Evolutionary conservation across 2,797 vertebrate species (phyloP), one percentile per base, ranked within the genome.

Genomic region (Esox masquinongy): DNA sequence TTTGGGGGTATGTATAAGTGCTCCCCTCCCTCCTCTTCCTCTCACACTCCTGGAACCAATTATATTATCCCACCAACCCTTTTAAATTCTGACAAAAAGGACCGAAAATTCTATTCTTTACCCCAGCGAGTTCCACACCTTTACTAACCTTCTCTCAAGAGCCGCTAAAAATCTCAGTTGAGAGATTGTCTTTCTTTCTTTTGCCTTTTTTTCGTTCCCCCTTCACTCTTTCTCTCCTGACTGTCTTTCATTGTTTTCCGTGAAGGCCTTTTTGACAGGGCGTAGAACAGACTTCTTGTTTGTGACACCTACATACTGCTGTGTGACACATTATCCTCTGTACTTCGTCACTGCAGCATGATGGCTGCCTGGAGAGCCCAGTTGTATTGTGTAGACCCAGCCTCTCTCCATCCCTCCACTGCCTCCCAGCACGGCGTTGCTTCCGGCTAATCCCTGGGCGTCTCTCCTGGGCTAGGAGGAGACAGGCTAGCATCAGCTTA

Each of bases 21-120:
- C 51, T 61, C 53, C 83, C 86, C 87, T 87, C 86, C 84, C 90
- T 87, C 84, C 59, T 74, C 7, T 86, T 90, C 86, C 91, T 92
- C 90, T 88, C 84, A 50, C 75, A 7, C 88, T 89, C 87, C 91
- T 92, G 92, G 90, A 93, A 93, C 90, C 91, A 91, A 92, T 92
- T 90, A 91, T 86, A 90, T 92, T 90, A 92, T 88, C 85, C 83
- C 74, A 83, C 84, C 74, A 50, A 78, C 80, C 59, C 85, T 79
- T 86, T 91, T 88, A 85, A 89, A 67, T 88, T 89, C 82, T 78
- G 68, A 75, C 72, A 83, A 76, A 78, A 83, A 79, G 74, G 70
- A 78, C 19, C 88, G 79, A 69, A 85, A 75, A 82, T 86, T 82
- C 81, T 87, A 78, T 88, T 90, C 85, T 88, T 72, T 68, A 59